Evolutionary conservation across 92 coral and sea anemone genomes (phyloP).

Genomic region (Siderastrea radians): DNA sequence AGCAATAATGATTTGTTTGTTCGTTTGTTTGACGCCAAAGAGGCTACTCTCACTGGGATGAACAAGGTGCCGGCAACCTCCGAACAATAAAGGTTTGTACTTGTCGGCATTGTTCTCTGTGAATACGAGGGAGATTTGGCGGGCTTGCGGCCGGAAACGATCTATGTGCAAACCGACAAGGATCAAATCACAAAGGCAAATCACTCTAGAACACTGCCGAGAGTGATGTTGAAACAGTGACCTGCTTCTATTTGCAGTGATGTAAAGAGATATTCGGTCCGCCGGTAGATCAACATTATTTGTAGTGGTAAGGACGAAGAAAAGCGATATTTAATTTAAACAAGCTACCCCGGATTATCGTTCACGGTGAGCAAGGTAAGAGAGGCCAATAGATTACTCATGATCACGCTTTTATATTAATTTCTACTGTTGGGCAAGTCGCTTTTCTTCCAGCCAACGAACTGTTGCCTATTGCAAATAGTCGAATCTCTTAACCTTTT

Average conservation of each 20-base stretch:
- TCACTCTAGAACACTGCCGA: not conserved
- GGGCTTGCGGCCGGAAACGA: slow-evolving; percentile 58
- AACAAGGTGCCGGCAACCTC: not conserved
- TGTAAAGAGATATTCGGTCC: not conserved
- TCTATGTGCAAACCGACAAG: slow-evolving; percentile 9
- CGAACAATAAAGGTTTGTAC: slow-evolving; percentile 23
- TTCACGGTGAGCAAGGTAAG: slow-evolving; percentile 2
- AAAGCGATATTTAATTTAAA: not conserved
- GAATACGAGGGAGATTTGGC: slow-evolving; percentile 23
- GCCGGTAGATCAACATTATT: not conserved
- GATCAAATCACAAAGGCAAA: slow-evolving; percentile 27
- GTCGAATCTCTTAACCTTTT: not conserved
- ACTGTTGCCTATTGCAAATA: not conserved
- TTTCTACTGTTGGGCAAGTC: not conserved
- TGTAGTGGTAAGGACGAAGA: not conserved
- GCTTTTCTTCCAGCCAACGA: not conserved
- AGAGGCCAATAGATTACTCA: not conserved
- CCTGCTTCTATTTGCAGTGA: not conserved
- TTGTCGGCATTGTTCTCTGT: slow-evolving; percentile 29
- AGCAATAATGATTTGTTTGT: not conserved
- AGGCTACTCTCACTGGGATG: not conserved
- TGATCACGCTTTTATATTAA: not conserved
- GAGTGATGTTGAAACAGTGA: not conserved
- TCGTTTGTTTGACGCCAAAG: not conserved
- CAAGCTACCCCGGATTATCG: not conserved